phyloP scores from a whole-genome alignment of 1,140 invertebrate species.

The Halyomorpha halys region DNA sequence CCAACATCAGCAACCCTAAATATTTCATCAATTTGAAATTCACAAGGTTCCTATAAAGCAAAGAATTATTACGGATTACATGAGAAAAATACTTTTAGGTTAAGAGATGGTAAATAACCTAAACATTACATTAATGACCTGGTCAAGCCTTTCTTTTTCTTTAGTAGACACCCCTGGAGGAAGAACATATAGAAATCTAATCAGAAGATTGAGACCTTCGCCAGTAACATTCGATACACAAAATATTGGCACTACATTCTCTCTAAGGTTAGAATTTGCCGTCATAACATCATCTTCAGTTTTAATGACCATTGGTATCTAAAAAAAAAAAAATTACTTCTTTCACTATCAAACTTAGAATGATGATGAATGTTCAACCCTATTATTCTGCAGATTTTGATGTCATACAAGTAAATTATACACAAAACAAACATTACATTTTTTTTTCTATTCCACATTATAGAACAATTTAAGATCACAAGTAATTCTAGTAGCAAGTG shows the following conservation, averaged over 20 bases:
- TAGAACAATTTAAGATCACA: too few relatives aligned
- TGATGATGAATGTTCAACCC: too few relatives aligned
- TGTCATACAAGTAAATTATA: too few relatives aligned
- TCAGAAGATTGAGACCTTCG: constrained; percentile 65
- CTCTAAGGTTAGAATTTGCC: constrained; percentile 48
- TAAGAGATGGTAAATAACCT: background rate
- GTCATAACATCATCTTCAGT: constrained; percentile 62
- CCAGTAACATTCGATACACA: constrained; percentile 92
- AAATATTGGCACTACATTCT: constrained; percentile 76
- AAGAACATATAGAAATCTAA: constrained; percentile 63
- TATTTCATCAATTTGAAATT: constrained; percentile 90
- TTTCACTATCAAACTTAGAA: too few relatives aligned
- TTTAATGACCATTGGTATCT: constrained; percentile 53
- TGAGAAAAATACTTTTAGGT: background rate
- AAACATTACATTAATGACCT: constrained; percentile 35
- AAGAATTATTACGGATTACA: background rate
- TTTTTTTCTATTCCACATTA: too few relatives aligned
- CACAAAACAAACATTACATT: too few relatives aligned
- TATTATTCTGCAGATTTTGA: too few relatives aligned
- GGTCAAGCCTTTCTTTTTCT: constrained; percentile 60
- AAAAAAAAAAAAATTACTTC: constrained; percentile 24
- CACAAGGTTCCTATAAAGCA: constrained; percentile 49
- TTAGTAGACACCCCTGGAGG: constrained; percentile 56
- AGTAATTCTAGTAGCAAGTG: too few relatives aligned
- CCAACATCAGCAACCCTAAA: constrained; percentile 65